These are phyloP conservation scores for Drosophila gunungcola DNA, from an alignment of 1,140 invertebrate genomes.

Conservation along the genomic window DNA sequence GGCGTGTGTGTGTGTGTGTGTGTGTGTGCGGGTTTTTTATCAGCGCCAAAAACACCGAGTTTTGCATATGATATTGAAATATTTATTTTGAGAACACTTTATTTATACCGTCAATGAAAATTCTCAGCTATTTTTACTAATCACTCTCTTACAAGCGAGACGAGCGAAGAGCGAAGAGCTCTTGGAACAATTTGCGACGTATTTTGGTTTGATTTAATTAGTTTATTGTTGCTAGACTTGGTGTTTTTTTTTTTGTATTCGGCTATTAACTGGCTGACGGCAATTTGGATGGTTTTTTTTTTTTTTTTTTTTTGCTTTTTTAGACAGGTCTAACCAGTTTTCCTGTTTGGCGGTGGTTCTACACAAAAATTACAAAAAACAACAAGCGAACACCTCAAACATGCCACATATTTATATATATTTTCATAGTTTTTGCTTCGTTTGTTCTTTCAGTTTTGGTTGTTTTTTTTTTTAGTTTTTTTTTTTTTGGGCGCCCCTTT, in stretches of 20 bases:
- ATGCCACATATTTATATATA: conserved; percentile 50
- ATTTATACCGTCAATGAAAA: conserved; percentile 68
- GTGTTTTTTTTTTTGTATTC: conserved; percentile 23
- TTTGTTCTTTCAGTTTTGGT: conserved; percentile 36
- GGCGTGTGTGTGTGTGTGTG: neutral
- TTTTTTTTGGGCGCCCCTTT: conserved; percentile 24
- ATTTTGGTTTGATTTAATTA: conserved; percentile 77
- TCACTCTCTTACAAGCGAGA: conserved; percentile 28
- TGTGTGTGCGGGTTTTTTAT: conserved; percentile 18
- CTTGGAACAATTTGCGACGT: conserved; percentile 65
- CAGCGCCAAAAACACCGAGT: conserved; percentile 34
- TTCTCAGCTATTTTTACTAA: conserved; percentile 47
- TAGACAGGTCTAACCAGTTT: conserved; percentile 71
- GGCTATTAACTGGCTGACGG: conserved; percentile 44
- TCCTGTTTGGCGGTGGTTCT: conserved; percentile 31
- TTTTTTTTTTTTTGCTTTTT: conserved; percentile 34
- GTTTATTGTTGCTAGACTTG: conserved; percentile 72
- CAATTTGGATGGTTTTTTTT: conserved; percentile 29
- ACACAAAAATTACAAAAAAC: conserved; percentile 37
- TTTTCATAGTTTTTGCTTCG: conserved; percentile 55
- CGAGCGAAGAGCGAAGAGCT: neutral
- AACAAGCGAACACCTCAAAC: conserved; percentile 28
- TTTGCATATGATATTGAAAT: conserved; percentile 64
- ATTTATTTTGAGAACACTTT: conserved; percentile 58
- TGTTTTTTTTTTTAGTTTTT: neutral